Evolutionary conservation across 2,113 vertebrate genomes (phyloP).

Genomic region (Odobenus rosmarus): DNA sequence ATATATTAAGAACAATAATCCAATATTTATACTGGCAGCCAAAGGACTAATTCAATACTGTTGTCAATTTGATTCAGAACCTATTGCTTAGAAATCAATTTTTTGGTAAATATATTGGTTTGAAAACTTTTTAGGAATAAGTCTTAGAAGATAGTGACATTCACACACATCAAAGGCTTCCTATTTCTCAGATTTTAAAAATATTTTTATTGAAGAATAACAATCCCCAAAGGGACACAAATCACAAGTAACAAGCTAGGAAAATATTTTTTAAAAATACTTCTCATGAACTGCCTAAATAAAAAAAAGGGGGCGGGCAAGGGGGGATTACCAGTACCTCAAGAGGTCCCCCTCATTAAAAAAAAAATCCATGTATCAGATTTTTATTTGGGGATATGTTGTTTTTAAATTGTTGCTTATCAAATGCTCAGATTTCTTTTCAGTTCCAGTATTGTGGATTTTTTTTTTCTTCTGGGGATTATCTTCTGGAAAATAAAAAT

Average conservation of each 20-base stretch:
- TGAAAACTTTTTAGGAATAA: conserved; percentile 1
- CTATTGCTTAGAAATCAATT: background rate
- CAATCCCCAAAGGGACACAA: background rate
- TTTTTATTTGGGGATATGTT: background rate
- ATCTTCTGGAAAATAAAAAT: conserved; percentile 52
- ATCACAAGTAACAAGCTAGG: background rate
- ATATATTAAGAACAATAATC: background rate
- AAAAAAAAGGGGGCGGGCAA: background rate
- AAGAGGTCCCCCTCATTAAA: background rate
- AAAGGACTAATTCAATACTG: background rate
- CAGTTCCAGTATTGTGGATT: background rate
- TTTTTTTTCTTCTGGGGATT: background rate
- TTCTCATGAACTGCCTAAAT: background rate
- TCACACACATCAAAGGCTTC: background rate
- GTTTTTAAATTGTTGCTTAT: background rate
- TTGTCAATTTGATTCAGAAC: conserved; percentile 36
- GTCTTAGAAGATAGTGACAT: background rate
- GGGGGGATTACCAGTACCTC: background rate
- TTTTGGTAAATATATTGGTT: background rate
- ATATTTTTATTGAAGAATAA: background rate
- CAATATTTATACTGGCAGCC: background rate
- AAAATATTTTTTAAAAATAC: background rate
- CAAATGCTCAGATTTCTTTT: conserved; percentile 38
- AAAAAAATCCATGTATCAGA: background rate
- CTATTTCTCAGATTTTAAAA: conserved; percentile 5